Base-by-base conservation (phyloP, 2,888 invertebrate genomes). In the Ecdyonurus torrentis region DNA sequence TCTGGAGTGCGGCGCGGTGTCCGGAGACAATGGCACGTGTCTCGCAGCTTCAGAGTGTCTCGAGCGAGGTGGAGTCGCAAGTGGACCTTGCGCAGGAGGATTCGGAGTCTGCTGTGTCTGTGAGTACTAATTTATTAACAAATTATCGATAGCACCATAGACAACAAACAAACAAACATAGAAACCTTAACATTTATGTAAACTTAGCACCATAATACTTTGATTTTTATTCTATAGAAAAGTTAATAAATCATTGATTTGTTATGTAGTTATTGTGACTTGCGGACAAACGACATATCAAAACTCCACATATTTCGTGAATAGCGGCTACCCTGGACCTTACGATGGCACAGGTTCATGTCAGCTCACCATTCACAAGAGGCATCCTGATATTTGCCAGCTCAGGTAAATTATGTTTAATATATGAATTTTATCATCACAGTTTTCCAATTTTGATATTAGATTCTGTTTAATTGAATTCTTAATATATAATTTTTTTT, bases 261-360 rank as follows among this genome's bases (percentile, higher is more conserved):
- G n/a, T n/a, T n/a, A n/a, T 72, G 1, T 72, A 91, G 91, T 89
- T 72, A 81, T 89, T 72, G 83, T 84, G 55, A 84, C 86, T 1
- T 93, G 92, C 68, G 91, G 90, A 0, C 86, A 85, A 61, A 81
- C 83, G 0, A 85, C 87, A 0, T 78, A 82, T 1, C 87, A 89
- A 71, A 93, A 93, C 71, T 86, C 87, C 1, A 91, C 92, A 0
- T 89, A 91, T 70, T 93, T 93, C 72, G 89, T 91, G 1, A 91
- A 91, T 73, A 80, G 81, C 1, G 88, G 87, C 65, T 90, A 89
- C 74, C 92, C 92, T 0, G 79, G 79, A n/a, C 71, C 74, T 0
- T 89, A 82, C 70, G 89, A 91, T 68, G 86, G 83, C 0, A 87
- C 87, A 0, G 87, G 88, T 0, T 91, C 91, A 23, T 93, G 92